These are phyloP conservation scores for Cololabis saira DNA, from an alignment of 2,113 vertebrate genomes.

Conservation along the genomic window DNA sequence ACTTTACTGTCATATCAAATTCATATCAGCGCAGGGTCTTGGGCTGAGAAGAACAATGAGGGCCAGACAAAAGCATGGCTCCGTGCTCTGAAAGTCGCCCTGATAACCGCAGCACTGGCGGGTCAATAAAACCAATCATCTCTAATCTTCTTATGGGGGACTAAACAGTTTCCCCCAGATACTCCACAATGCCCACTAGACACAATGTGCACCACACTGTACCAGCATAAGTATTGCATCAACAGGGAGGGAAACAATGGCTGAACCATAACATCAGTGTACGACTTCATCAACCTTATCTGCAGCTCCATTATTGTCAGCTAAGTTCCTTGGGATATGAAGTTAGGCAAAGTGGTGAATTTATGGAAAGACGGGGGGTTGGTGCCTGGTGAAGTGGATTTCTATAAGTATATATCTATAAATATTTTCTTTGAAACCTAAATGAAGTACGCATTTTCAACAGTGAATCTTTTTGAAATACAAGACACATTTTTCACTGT, in stretches of 20 bases:
- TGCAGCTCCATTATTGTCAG: constrained; percentile 4
- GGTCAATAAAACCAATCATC: constrained; percentile 86
- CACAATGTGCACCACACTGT: constrained; percentile 40
- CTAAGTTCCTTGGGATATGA: not conserved
- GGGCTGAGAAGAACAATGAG: constrained; percentile 63
- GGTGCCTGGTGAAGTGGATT: no score
- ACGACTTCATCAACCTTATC: constrained; percentile 35
- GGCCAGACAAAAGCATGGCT: constrained; percentile 71
- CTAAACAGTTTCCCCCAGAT: constrained; percentile 65
- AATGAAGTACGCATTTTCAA: no score
- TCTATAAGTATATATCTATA: no score
- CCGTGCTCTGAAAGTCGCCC: constrained; percentile 60
- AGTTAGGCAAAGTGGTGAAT: constrained; percentile 4
- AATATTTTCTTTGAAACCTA: no score
- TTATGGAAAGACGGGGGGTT: not conserved
- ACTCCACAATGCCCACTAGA: constrained; percentile 61
- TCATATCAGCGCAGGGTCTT: constrained; percentile 73
- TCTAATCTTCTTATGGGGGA: constrained; percentile 79
- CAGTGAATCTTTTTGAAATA: no score
- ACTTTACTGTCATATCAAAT: constrained; percentile 84
- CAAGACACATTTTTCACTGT: no score
- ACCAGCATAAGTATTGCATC: constrained; percentile 22
- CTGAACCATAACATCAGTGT: constrained; percentile 25
- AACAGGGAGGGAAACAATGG: constrained; percentile 36
- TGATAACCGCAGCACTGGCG: constrained; percentile 78